phyloP scores from a whole-genome alignment of 2,888 invertebrate species.

The Ellobium chinense region DNA sequence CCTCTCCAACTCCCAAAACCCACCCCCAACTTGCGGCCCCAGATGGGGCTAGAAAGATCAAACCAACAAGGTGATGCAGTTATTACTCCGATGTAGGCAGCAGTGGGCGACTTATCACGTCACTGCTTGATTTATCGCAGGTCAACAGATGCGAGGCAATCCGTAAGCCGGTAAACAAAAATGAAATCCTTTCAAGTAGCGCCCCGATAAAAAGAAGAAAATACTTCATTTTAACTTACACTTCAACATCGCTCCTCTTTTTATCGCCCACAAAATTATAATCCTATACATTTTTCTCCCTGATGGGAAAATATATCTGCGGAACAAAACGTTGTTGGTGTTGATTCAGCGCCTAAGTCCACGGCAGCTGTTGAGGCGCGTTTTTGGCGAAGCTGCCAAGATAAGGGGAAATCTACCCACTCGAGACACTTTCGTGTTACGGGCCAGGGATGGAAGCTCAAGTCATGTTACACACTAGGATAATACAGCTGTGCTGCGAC shows the following conservation, averaged over 20 bases:
- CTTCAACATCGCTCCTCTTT: too few relatives aligned
- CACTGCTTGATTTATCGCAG: slow-evolving; percentile 6
- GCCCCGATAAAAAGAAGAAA: background rate
- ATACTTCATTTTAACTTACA: background rate
- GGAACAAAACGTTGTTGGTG: background rate
- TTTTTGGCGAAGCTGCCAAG: background rate
- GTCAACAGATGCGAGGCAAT: slow-evolving; percentile 22
- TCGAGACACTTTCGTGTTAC: too few relatives aligned
- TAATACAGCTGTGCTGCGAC: too few relatives aligned
- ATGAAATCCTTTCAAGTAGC: background rate
- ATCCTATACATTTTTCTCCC: background rate
- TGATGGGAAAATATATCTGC: background rate
- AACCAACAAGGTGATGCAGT: background rate
- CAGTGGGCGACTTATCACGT: background rate
- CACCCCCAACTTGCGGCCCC: too few relatives aligned
- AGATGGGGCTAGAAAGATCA: too few relatives aligned
- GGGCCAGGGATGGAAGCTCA: too few relatives aligned
- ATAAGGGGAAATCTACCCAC: background rate
- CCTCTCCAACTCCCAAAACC: too few relatives aligned
- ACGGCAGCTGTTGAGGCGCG: background rate
- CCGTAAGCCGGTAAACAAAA: background rate
- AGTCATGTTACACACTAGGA: too few relatives aligned
- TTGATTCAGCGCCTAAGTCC: background rate
- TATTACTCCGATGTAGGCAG: background rate
- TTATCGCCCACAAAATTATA: too few relatives aligned